Conservation (phyloP, 2,888 invertebrate species). For the Tipula vernalis region DNA sequence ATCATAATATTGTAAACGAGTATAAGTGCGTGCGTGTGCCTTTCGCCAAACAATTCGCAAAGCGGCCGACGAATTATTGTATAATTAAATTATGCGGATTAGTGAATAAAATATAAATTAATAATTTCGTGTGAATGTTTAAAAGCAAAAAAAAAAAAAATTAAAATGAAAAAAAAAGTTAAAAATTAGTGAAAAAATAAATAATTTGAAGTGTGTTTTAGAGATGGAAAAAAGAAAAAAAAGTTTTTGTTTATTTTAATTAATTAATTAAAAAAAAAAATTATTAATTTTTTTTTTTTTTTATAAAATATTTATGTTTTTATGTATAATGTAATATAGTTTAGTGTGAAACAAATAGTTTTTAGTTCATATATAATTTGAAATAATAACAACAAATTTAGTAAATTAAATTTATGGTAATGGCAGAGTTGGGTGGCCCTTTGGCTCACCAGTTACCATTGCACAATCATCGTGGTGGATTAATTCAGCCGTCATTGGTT, state of each 20-base stretch:
- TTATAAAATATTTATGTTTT: not conserved
- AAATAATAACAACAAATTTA: conserved; percentile 9
- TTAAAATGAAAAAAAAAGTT: not conserved
- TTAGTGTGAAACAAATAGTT: not conserved
- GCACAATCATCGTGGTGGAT: conserved; percentile 42
- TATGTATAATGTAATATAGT: not conserved
- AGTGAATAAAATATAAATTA: not conserved
- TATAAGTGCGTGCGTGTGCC: not conserved
- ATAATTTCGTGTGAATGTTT: not conserved
- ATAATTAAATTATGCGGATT: not conserved
- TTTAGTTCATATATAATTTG: not conserved
- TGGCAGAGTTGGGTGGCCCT: conserved; percentile 53
- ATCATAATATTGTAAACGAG: not conserved
- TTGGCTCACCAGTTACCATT: conserved; percentile 50
- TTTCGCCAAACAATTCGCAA: not conserved
- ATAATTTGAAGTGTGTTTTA: not conserved
- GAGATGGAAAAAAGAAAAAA: not conserved
- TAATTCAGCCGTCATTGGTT: conserved; percentile 47
- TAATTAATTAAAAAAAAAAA: not conserved
- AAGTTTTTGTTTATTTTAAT: not conserved
- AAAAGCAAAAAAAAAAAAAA: not conserved
- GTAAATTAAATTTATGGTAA: conserved; percentile 41
- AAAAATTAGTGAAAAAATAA: not conserved
- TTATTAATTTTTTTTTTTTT: not conserved
- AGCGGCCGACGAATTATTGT: not conserved